These are phyloP conservation scores for Pitangus sulphuratus DNA, from an alignment of 2,797 vertebrate genomes.

Conservation along the genomic window DNA sequence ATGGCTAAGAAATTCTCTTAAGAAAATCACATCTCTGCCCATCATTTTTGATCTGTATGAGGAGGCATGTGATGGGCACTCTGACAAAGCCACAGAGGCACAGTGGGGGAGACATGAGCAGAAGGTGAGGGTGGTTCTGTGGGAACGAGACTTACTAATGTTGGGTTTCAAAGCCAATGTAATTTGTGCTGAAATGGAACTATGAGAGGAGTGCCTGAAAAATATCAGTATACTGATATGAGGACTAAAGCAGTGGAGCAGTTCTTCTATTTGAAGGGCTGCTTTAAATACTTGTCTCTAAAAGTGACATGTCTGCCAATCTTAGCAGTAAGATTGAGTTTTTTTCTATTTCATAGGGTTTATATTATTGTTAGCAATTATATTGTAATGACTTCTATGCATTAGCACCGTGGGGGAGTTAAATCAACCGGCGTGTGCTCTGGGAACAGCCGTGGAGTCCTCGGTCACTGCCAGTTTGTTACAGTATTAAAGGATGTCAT, in stretches of 20 bases:
- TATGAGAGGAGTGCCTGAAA: not conserved
- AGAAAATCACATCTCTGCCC: fast-evolving
- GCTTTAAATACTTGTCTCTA: not conserved
- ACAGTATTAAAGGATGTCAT: not conserved
- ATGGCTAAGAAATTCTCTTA: not conserved
- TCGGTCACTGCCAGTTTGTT: not conserved
- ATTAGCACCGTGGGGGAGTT: not conserved
- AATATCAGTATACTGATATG: not conserved
- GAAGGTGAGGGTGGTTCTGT: not conserved
- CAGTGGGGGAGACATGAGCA: fast-evolving
- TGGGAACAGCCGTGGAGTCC: not conserved
- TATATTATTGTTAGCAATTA: not conserved
- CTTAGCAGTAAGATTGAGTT: not conserved
- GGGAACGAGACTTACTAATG: not conserved
- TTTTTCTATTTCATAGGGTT: not conserved
- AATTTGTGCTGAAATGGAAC: not conserved
- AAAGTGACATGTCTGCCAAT: not conserved
- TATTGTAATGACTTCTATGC: not conserved
- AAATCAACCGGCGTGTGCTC: not conserved
- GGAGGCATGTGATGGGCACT: not conserved
- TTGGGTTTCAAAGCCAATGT: not conserved
- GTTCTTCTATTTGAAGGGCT: not conserved
- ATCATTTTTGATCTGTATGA: fast-evolving
- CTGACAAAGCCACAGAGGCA: not conserved
- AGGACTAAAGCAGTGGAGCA: not conserved